Percentiles rank a stretch among this genome's conserved stretches.
Evolutionary conservation across 2,888 invertebrate species (phyloP).

Genomic region (Nemoura dubitans): DNA sequence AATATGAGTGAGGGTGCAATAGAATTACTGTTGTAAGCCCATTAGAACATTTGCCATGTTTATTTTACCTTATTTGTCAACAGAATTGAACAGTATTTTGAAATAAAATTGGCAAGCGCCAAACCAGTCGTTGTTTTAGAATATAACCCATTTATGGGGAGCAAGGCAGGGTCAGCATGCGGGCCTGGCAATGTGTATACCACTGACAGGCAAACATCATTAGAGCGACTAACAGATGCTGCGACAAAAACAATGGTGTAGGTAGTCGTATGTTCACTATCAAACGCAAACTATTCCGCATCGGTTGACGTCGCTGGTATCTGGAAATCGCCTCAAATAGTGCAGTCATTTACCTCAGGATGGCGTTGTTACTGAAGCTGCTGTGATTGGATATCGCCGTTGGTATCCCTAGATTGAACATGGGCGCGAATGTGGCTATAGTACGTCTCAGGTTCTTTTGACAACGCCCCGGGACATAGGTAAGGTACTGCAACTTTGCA

Average conservation of each 20-base stretch:
- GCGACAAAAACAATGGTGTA: neutral
- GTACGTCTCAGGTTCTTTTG: too few species aligned
- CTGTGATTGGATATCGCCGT: too few species aligned
- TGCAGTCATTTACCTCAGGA: too few species aligned
- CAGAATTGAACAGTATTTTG: constrained; percentile 18
- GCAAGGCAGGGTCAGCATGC: neutral
- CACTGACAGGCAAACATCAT: constrained; percentile 34
- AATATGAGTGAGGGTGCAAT: neutral
- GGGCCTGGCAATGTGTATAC: neutral
- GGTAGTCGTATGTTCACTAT: too few species aligned
- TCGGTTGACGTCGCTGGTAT: too few species aligned
- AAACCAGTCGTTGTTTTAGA: constrained; percentile 35
- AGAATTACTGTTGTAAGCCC: constrained; percentile 9
- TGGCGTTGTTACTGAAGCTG: too few species aligned
- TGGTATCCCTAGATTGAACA: too few species aligned
- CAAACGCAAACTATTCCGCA: too few species aligned
- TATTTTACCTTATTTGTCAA: constrained; percentile 32
- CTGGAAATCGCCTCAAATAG: too few species aligned
- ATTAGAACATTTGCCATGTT: constrained; percentile 13
- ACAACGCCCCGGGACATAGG: too few species aligned
- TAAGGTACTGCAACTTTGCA: too few species aligned
- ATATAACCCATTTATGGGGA: constrained; percentile 32
- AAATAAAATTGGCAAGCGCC: constrained; percentile 15
- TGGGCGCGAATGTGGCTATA: too few species aligned
- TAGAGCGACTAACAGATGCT: neutral